Evolutionary conservation across 30 jellyfish, hydroid and myxozoan genomes (phyloP).

Genomic region (Rhopilema esculentum): DNA sequence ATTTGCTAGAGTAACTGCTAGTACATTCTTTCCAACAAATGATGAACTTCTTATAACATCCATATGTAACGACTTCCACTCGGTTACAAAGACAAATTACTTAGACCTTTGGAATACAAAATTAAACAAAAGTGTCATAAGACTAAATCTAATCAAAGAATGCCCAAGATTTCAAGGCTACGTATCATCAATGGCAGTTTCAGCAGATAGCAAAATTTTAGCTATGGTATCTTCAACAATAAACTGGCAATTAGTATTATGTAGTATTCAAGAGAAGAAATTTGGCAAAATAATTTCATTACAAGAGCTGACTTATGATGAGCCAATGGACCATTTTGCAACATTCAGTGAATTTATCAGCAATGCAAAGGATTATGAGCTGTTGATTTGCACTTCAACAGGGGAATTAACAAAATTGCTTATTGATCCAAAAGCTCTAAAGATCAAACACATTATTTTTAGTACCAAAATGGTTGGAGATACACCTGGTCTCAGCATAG

Average conservation of each 20-base stretch:
- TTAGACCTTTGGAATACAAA: constrained; percentile 52
- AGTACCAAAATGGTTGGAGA: background rate
- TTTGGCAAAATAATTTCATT: constrained; percentile 33
- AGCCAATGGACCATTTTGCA: constrained; percentile 51
- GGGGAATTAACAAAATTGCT: constrained; percentile 35
- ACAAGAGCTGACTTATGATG: constrained; percentile 7
- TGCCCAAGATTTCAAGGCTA: constrained; percentile 55
- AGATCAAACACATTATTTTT: background rate
- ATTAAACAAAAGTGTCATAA: constrained; percentile 25
- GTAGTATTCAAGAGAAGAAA: constrained; percentile 2
- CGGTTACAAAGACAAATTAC: constrained; percentile 45
- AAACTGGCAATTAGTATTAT: constrained; percentile 42
- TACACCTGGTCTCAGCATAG: background rate
- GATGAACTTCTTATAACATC: constrained; percentile 50
- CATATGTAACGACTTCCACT: constrained; percentile 59
- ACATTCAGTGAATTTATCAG: constrained; percentile 37
- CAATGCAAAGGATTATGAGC: constrained; percentile 22
- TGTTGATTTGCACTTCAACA: constrained; percentile 20
- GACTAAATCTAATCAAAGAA: constrained; percentile 20
- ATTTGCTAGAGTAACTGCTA: constrained; percentile 43
- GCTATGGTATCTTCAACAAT: constrained; percentile 54
- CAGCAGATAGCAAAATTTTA: constrained; percentile 38
- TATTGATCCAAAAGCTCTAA: constrained; percentile 10
- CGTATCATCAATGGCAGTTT: constrained; percentile 46
- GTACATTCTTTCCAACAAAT: constrained; percentile 46